Evolutionary conservation across 2,888 invertebrate genomes (phyloP).

Genomic region (Balanococcus diminutus): DNA sequence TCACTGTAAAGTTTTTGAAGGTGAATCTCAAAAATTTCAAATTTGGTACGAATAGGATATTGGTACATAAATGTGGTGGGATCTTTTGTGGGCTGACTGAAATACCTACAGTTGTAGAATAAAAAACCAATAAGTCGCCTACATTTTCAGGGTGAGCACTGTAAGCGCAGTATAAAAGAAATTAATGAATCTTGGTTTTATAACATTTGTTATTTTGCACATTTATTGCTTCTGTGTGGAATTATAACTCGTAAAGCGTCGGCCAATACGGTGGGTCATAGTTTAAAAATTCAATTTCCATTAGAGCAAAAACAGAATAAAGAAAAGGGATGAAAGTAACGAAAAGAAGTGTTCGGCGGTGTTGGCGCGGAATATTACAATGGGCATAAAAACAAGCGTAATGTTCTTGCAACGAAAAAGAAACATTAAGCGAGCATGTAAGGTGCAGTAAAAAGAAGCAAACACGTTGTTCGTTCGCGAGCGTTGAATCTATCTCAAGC

Average conservation of each 20-base stretch:
- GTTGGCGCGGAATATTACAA: slow-evolving; percentile 47
- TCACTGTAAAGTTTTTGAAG: too few species aligned
- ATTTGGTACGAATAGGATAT: too few species aligned
- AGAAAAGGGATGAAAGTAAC: slow-evolving; percentile 8
- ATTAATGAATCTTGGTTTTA: slow-evolving; percentile 45
- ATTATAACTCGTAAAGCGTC: slow-evolving; percentile 53
- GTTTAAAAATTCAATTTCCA: slow-evolving; percentile 55
- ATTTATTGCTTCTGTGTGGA: slow-evolving; percentile 44
- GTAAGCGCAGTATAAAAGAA: slow-evolving; percentile 32
- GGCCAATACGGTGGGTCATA: slow-evolving; percentile 51
- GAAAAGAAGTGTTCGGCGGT: background rate
- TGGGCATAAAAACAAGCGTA: slow-evolving; percentile 53
- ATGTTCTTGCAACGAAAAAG: slow-evolving; percentile 47
- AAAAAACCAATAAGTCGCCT: slow-evolving; percentile 7
- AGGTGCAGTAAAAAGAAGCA: slow-evolving; percentile 50
- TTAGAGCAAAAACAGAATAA: slow-evolving; percentile 50
- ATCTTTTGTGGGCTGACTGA: background rate
- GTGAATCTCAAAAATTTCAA: too few species aligned
- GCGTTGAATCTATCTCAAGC: slow-evolving; percentile 52
- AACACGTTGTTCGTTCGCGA: slow-evolving; percentile 49
- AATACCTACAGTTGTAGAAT: background rate
- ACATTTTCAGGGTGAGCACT: background rate
- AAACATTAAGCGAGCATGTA: slow-evolving; percentile 50
- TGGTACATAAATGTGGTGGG: too few species aligned
- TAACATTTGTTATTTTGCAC: slow-evolving; percentile 46